Percentiles rank a stretch among this genome's conserved stretches.
phyloP scores from a whole-genome alignment of 2,113 vertebrate species.

The Galbula dea region DNA sequence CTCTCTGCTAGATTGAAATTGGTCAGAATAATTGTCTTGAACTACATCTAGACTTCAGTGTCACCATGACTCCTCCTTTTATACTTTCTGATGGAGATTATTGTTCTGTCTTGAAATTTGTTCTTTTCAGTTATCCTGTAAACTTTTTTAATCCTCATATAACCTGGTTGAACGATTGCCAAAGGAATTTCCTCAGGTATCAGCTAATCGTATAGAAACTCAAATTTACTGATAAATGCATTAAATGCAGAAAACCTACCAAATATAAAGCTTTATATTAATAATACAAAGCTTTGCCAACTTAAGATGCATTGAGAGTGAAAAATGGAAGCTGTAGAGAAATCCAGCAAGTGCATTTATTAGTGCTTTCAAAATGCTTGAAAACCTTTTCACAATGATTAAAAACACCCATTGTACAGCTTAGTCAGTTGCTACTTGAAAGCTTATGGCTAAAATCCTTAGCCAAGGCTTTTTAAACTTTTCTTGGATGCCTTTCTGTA shows the following conservation, averaged over 20 bases:
- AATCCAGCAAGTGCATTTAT: slow-evolving; percentile 7
- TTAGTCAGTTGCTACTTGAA: neutral
- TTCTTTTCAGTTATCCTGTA: neutral
- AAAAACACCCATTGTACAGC: neutral
- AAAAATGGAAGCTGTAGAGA: slow-evolving; percentile 2
- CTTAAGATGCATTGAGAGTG: neutral
- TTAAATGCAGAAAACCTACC: neutral
- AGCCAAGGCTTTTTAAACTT: neutral
- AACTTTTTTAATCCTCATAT: neutral
- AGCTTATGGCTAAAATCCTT: neutral
- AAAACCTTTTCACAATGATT: slow-evolving; percentile 1
- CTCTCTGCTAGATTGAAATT: neutral
- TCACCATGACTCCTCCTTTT: neutral
- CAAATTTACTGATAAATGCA: neutral
- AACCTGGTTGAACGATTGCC: neutral
- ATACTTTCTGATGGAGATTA: neutral
- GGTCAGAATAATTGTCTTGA: neutral
- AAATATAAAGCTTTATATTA: neutral
- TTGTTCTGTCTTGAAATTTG: neutral
- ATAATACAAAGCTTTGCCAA: neutral
- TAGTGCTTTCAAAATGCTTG: neutral
- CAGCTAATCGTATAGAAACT: neutral
- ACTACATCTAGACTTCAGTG: neutral
- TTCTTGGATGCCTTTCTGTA: neutral
- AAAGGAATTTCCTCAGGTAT: neutral